Base-by-base conservation (phyloP, 1,140 invertebrate genomes). In the Drosophila baimaii region DNA sequence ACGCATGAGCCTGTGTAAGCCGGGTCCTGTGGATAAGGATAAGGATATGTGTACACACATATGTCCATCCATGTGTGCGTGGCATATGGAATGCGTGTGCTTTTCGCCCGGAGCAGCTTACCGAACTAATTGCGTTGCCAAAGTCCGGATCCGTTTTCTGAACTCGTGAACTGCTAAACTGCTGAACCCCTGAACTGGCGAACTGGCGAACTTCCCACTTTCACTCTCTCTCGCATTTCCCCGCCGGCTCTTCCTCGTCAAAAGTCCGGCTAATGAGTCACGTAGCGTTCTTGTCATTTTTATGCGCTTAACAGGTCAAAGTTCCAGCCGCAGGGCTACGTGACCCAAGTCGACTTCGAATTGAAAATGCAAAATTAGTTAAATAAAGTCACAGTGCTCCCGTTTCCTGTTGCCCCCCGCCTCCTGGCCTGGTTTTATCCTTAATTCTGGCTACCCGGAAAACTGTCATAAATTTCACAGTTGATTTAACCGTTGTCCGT, bases 271-370 rank as follows among this genome's bases (percentile, higher is more conserved):
- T 83, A 86, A 86, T 86, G 83, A 86, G 83, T 70, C 83, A 89
- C 83, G 83, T 86, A 70, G 68, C 84, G 56, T 73, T 68, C 88
- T 88, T 86, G 83, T 83, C 79, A 89, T 86, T 86, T 88, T 86
- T 89, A 77, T 77, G 61, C 71, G 77, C 51, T 73, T 78, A 82
- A 79, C 70, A 77, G 80, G 80, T 83, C 80, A 82, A 57, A 70
- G 70, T 63, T 64, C 52, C 57, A 63, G 39, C 83, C 83, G 47
- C 79, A 82, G 37, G 39, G 49, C 23, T 83, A 86, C 83, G 83
- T 86, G 83, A 83, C 84, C 62, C 17, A 10, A 61, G 44, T 39
- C 46, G 51, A 74, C 56, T 77, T 79, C 46, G 76, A 81, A 88
- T 77, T 83, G 72, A 68, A 77, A 77, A 83, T 88, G 84, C 80